Base-by-base conservation (phyloP, 2,888 invertebrate species). In the Chloroclystis v-ata region DNA sequence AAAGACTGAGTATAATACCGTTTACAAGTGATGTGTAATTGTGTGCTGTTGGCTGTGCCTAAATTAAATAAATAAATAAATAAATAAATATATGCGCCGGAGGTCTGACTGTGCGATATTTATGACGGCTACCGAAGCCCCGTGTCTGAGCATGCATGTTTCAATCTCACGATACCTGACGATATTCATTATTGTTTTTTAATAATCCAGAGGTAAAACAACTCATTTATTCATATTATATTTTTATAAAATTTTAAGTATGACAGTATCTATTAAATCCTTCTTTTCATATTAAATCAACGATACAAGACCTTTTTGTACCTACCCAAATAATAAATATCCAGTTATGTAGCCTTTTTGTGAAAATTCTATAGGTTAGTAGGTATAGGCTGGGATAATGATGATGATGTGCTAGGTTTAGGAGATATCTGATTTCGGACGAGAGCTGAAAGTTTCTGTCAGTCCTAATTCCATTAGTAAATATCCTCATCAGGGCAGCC, bases 401-500 rank as follows among this genome's bases (percentile, higher is more conserved):
- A 20, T 20, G 3, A 20, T 20, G 20, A 20, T 4, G 5, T 4
- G 5, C 2, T 20, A 20, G 5, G 20, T 5, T 1, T 16, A 33
- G 4, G 16, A 11, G 28, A 40, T 29, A 40, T 20, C 33, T 35
- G 35, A 13, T 20, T 29, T 24, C 5, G 13, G 37, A 30, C 12
- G 6, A 13, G 7, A 20, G 35, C 11, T n/a, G n/a, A 33, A 35
- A 26, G 13, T 42, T 35, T 28, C 33, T 4, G n/a, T 1, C 39
- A 28, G 25, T 32, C 28, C 32, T 28, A 40, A 59, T 53, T 51
- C 56, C 49, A 50, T 56, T 61, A 62, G 56, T 39, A 25, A 52
- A 39, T 50, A 52, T 46, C 52, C 58, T 52, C 57, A 56, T 55
- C 65, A 72, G 75, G 74, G 75, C 65, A 68, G 67, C 48, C 63